Evolutionary conservation across 2,797 vertebrate species (phyloP), one percentile per base, ranked within the genome.

Genomic region (Ceryle rudis): DNA sequence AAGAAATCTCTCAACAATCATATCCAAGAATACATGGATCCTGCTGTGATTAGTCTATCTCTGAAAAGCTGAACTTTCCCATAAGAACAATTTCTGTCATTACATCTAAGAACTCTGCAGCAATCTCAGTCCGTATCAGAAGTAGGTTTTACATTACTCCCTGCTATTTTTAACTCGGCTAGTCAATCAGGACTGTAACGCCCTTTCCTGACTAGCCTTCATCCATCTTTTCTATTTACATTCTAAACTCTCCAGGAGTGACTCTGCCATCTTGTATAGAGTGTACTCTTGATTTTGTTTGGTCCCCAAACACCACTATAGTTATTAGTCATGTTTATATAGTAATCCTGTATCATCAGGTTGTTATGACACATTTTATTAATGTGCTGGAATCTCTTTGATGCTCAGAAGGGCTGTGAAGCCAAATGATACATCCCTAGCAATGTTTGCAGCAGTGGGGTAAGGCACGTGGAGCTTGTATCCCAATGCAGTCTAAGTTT

Each of bases 361-460:
- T 55, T 37, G 31, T 51, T 37, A n/a, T 57, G 54, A 89, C 90
- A 89, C 62, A 25, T 88, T 94, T 93, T 39, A 72, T 83, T 66
- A 85, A 74, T 21, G 28, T 35, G n/a, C 70, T 62, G 81, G 81
- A 58, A 81, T 74, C 41, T 55, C 84, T 87, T 82, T 72, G 95
- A 29, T 78, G 70, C 47, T 89, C 39, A 47, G 58, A 41, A 77
- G 62, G 72, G 2, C 42, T 42, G 58, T 41, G 51, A 62, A 77
- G 51, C 67, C 60, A 57, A 85, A 82, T 78, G 54, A 31, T 74
- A 94, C 81, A 54, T 65, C 52, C 77, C 72, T 81, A 89, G 74
- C 14, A 25, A 71, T 47, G 78, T 12, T 57, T 84, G 90, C 66
- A 78, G 75, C 7, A 15, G 89, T 51, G 19, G 78, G 61, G 64